Evolutionary conservation across 2,113 vertebrate genomes (phyloP), one percentile per base, ranked within the genome.

Genomic region (Numida meleagris): DNA sequence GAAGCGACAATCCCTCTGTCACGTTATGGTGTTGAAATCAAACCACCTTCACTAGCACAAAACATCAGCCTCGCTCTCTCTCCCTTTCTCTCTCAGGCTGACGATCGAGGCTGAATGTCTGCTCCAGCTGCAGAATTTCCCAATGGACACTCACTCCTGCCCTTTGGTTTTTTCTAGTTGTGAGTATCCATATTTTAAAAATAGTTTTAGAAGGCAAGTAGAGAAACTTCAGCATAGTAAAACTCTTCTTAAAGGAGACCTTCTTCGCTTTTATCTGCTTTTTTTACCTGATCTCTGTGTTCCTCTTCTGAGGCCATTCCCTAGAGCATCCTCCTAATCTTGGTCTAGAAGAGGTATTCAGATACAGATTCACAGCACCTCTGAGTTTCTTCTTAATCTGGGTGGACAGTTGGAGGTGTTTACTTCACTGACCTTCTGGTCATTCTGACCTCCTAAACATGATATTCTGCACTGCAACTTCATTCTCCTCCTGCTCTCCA

Each of bases 121-220:
- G 94, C 98, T 99, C 67, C 98, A 99, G 95, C 98, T 99, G 67
- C 98, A 99, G 97, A 99, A 99, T 98, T 99, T 99, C 90, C 99
- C 99, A 71, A 99, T 99, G 99, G 99, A 99, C 96, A 98, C 99
- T 88, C 99, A 99, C 91, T 99, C 99, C 77, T 99, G 99, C 96
- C 99, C 99, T 25, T 98, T 99, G 96, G 98, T 99, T 98, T 99
- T 99, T 98, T 99, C 99, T 96, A 99, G 99, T 97, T 99, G 99
- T 99, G 95, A 99, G 99, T 99, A 98, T 86, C 77, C 31, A 5
- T 68, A 21, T 82, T 86, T 93, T 82, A 14, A 21, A 76, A 42
- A 82, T 6, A 46, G 29, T 31, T 78, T 72, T 66, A 45, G 53
- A 58, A 85, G 25, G 36, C 9, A 18, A 85, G 31, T 45, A 75